Conservation (phyloP, 2,888 invertebrate genomes). For the Steinernema hermaphroditum region DNA sequence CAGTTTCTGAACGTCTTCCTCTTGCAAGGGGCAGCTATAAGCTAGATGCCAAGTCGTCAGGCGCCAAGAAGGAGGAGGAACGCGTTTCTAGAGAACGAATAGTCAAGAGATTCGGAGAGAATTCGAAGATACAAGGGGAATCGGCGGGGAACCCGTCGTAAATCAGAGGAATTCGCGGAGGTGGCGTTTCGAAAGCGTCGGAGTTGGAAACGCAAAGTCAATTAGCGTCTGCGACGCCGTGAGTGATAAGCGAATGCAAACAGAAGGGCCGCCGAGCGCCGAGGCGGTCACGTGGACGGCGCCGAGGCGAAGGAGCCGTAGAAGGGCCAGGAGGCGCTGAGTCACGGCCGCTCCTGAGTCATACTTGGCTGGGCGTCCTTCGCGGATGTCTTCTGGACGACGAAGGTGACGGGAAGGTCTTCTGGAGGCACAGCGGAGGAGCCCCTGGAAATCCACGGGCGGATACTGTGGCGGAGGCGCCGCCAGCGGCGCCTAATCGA, state of each 20-base stretch:
- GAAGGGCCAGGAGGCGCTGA: constrained; percentile 12
- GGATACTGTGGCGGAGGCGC: constrained; percentile 24
- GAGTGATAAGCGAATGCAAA: constrained; percentile 25
- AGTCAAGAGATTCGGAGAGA: neutral
- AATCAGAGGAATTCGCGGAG: neutral
- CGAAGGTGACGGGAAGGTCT: no score
- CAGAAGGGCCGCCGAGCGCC: constrained; percentile 3
- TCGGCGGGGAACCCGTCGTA: neutral
- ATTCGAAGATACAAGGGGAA: neutral
- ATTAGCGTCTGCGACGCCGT: constrained; percentile 13
- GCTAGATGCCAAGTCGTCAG: no score
- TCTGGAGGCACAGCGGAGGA: no score
- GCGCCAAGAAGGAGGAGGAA: neutral
- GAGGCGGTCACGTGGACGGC: constrained; percentile 15
- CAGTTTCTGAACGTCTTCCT: no score
- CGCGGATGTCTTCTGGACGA: no score
- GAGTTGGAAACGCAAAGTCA: neutral
- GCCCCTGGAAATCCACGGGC: no score
- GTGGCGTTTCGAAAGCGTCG: neutral
- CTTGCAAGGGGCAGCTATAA: no score
- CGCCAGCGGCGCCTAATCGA: neutral
- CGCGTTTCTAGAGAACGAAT: neutral
- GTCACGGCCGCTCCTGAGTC: neutral
- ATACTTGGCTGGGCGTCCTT: neutral
- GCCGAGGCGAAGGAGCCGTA: constrained; percentile 18